phyloP scores from a whole-genome alignment of 1,140 invertebrate species.

The Tetranychus urticae region DNA sequence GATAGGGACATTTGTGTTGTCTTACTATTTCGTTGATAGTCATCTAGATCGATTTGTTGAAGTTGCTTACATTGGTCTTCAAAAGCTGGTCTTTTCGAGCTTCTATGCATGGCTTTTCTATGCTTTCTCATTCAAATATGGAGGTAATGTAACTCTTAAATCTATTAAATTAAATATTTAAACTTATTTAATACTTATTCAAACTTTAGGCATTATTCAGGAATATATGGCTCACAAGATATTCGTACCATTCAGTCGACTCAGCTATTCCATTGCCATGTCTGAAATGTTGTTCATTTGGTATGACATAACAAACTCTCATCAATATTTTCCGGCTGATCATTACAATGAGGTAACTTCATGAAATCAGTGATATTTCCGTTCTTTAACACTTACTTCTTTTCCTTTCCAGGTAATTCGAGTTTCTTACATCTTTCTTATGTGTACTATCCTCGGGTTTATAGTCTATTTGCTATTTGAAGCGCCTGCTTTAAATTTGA shows the following conservation, averaged over 20 bases:
- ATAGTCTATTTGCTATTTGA: neutral
- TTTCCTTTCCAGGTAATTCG: neutral
- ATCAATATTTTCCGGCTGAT: neutral
- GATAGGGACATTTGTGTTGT: neutral
- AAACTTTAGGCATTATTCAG: neutral
- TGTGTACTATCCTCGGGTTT: neutral
- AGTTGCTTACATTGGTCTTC: neutral
- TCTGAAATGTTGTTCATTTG: conserved; percentile 5
- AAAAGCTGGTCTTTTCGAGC: neutral
- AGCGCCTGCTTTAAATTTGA: neutral
- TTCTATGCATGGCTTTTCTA: neutral
- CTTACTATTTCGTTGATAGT: neutral
- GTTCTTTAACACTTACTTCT: neutral
- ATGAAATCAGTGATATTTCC: neutral
- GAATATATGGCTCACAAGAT: neutral
- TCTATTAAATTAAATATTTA: too few relatives aligned
- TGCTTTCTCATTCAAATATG: neutral
- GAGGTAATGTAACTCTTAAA: neutral
- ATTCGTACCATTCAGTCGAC: conserved; percentile 3
- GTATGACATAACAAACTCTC: conserved; percentile 1
- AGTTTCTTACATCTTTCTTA: neutral
- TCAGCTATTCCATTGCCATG: conserved; percentile 3
- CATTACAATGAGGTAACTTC: conserved; percentile 4
- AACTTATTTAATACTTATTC: neutral
- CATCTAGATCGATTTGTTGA: neutral